Percentiles rank a stretch among this genome's conserved stretches.
These are phyloP conservation scores for Drosophila nikananu DNA, from an alignment of 1,140 invertebrate genomes.

Conservation along the genomic window DNA sequence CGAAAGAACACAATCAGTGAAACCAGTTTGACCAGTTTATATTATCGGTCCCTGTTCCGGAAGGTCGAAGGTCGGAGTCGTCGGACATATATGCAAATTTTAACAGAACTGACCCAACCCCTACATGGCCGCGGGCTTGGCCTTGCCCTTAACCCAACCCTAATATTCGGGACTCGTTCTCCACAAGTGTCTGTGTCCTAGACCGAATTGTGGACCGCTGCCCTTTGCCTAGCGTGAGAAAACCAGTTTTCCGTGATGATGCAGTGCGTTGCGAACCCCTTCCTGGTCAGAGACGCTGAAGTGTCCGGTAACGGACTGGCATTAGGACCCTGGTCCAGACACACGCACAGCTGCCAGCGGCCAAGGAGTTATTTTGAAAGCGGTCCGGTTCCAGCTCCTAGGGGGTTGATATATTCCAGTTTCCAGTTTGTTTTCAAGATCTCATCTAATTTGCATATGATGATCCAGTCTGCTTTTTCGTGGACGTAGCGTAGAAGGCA, in stretches of 20 bases:
- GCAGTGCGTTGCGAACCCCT: slow-evolving; percentile 27
- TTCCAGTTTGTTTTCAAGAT: slow-evolving; percentile 22
- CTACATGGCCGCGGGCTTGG: slow-evolving; percentile 20
- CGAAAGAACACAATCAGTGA: background rate
- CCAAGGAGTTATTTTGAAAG: background rate
- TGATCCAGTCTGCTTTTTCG: background rate
- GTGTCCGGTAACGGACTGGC: slow-evolving; percentile 54
- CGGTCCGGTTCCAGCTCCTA: background rate
- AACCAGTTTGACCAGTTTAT: slow-evolving; percentile 50
- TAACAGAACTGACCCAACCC: slow-evolving; percentile 39
- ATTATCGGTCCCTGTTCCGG: slow-evolving; percentile 11
- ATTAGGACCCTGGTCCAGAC: background rate
- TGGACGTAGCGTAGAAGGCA: background rate
- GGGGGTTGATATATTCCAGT: slow-evolving; percentile 30
- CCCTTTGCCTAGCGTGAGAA: slow-evolving; percentile 65
- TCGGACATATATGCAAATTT: slow-evolving; percentile 42
- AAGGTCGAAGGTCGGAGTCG: slow-evolving; percentile 13
- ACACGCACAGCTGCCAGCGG: slow-evolving; percentile 30
- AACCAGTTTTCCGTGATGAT: slow-evolving; percentile 69
- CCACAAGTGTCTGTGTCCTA: slow-evolving; percentile 31
- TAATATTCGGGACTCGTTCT: slow-evolving; percentile 14
- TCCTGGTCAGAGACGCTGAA: slow-evolving; percentile 40
- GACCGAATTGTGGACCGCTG: slow-evolving; percentile 5
- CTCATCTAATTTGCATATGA: slow-evolving; percentile 41
- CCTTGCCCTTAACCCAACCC: slow-evolving; percentile 15